These are phyloP conservation scores for Hypotaenidia philippensis DNA, from an alignment of 2,797 vertebrate species.

Conservation along the genomic window DNA sequence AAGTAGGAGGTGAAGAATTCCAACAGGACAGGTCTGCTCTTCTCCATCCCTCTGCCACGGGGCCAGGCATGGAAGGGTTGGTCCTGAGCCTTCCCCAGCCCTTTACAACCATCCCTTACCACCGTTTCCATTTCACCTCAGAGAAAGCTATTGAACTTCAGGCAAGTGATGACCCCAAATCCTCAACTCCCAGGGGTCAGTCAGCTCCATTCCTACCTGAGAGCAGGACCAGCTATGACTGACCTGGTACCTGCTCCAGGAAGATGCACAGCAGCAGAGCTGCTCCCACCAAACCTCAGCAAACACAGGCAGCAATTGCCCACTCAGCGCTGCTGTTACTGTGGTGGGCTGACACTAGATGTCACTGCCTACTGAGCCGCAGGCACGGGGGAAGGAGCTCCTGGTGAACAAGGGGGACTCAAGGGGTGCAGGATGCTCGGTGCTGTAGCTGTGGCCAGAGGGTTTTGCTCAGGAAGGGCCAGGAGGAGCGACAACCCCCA, in stretches of 20 bases:
- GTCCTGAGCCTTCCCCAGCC: not conserved
- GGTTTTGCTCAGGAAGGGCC: not conserved
- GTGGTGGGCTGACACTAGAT: not conserved
- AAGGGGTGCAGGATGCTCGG: not conserved
- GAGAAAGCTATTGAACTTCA: not conserved
- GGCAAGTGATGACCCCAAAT: not conserved
- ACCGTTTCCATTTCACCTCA: not conserved
- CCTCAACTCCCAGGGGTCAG: not conserved
- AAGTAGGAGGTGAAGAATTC: not conserved
- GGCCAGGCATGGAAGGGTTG: not conserved
- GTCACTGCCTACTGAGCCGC: not conserved
- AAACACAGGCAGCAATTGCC: not conserved
- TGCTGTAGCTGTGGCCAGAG: rapidly evolving
- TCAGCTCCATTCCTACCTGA: not conserved
- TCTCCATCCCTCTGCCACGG: not conserved
- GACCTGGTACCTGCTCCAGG: not conserved
- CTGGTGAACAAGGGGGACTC: not conserved
- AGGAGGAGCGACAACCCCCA: not conserved
- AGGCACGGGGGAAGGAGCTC: not conserved
- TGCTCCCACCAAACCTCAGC: not conserved
- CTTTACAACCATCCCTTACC: not conserved
- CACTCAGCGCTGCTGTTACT: not conserved
- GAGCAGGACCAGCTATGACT: not conserved
- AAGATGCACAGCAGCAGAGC: not conserved
- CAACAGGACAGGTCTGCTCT: not conserved